phyloP scores from a whole-genome alignment of 2,113 vertebrate genomes.

The Pitta sordida region DNA sequence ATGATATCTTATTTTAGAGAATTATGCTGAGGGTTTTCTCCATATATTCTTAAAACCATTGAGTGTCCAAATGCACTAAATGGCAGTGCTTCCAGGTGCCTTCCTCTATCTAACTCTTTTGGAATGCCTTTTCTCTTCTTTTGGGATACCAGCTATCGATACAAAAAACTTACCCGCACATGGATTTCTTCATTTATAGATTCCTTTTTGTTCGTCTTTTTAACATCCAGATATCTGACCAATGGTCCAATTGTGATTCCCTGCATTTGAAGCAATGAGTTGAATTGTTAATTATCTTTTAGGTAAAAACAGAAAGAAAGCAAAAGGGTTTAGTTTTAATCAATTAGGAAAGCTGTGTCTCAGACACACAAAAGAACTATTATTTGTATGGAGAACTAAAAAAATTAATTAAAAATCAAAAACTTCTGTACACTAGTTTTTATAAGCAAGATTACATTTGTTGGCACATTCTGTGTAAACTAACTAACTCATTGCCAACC shows the following conservation, averaged over 20 bases:
- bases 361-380: neutral
- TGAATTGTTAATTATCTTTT: neutral
- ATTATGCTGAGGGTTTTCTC: neutral
- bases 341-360: neutral
- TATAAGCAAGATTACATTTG: neutral
- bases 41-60: neutral
- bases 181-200: slow-evolving; percentile 93
- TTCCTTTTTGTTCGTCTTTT: slow-evolving; percentile 88
- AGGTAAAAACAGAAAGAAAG: neutral
- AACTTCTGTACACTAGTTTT: rapidly evolving
- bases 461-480: neutral
- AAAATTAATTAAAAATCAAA: neutral
- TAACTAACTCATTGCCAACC: neutral
- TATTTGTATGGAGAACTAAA: neutral
- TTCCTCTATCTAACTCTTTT: neutral
- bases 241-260: slow-evolving; percentile 93
- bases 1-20: neutral
- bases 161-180: slow-evolving; percentile 76
- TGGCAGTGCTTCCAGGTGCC: neutral
- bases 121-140: neutral
- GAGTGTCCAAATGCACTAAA: neutral
- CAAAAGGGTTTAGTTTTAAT: neutral
- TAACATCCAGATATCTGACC: slow-evolving; percentile 89
- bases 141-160: neutral
- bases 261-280: slow-evolving; percentile 65